Evolutionary conservation across 2,888 invertebrate species (phyloP), one percentile per base, ranked within the genome.

Genomic region (Tiliacea citrago): DNA sequence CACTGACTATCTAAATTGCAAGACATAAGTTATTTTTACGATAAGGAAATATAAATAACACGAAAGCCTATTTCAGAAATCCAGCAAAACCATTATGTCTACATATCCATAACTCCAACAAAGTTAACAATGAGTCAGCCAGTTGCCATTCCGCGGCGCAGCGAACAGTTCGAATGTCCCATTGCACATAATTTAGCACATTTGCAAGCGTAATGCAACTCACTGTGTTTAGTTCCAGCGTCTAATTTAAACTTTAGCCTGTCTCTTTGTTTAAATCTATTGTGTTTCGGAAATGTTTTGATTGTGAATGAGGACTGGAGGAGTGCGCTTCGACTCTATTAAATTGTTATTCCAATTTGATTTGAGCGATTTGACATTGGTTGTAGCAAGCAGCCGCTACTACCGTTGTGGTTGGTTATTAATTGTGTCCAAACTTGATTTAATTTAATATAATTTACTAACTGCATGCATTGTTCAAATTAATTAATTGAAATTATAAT

Each of bases 201-300:
- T 88, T 90, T 88, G 86, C 88, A 88, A 89, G 71, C 82, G 75
- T 83, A 86, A 88, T 89, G 81, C 77, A 77, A 84, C 81, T 77
- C 77, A 75, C 71, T 79, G 78, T 78, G 73, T 74, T 85, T 81
- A 85, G 82, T 85, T 86, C 53, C 72, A 63, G 65, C 62, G 79
- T 88, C 86, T 88, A 89, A 89, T 91, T 88, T 86, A 86, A 90
- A 90, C 86, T 91, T 88, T 70, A 80, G 62, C 57, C 69, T 80
- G 84, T 84, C 86, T 84, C 82, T 81, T 66, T 80, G 74, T 61
- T 65, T 58, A 13, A 71, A 68, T 79, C 65, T 72, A 85, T 73
- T 85, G 85, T 75, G 55, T 82, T 81, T 72, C 55, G 55, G 53
- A 73, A 63, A 63, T 63, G 74, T 72, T 76, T 72, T 76, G 66